Conservation (phyloP, 1,140 invertebrate species). For the Lepidurus packardi region DNA sequence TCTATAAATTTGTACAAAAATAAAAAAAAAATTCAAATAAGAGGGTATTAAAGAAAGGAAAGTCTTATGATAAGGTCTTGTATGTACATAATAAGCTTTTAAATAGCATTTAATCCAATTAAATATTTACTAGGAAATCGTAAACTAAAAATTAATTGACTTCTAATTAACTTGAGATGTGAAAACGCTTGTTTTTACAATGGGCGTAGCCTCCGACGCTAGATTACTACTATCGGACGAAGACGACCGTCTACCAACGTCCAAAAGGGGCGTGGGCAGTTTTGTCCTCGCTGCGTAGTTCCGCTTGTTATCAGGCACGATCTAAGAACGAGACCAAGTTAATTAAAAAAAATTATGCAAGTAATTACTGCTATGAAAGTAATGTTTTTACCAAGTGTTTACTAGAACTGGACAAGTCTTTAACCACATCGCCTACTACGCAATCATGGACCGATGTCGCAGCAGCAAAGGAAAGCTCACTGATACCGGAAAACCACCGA, state of each 20-base stretch:
- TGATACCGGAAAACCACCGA: constrained; percentile 46
- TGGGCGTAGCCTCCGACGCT: neutral
- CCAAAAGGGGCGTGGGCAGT: neutral
- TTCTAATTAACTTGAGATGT: too few relatives aligned
- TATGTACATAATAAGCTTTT: too few relatives aligned
- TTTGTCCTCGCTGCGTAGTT: neutral
- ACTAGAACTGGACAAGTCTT: constrained; percentile 60
- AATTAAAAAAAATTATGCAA: neutral
- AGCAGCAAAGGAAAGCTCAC: constrained; percentile 71
- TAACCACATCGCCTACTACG: constrained; percentile 76
- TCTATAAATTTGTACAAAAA: too few relatives aligned
- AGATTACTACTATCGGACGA: neutral
- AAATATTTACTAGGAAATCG: too few relatives aligned
- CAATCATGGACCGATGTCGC: constrained; percentile 73
- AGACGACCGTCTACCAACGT: neutral
- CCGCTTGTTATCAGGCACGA: neutral
- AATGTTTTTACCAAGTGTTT: constrained; percentile 45
- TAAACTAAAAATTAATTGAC: too few relatives aligned
- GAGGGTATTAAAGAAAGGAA: too few relatives aligned
- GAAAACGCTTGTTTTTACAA: neutral
- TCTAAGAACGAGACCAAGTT: neutral
- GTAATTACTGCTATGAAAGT: constrained; percentile 22
- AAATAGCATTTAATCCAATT: too few relatives aligned
- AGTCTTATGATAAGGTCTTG: too few relatives aligned
- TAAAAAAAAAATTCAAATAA: too few relatives aligned